Conservation (phyloP, 2,888 invertebrate genomes). For the Gymnocheta viridis region DNA sequence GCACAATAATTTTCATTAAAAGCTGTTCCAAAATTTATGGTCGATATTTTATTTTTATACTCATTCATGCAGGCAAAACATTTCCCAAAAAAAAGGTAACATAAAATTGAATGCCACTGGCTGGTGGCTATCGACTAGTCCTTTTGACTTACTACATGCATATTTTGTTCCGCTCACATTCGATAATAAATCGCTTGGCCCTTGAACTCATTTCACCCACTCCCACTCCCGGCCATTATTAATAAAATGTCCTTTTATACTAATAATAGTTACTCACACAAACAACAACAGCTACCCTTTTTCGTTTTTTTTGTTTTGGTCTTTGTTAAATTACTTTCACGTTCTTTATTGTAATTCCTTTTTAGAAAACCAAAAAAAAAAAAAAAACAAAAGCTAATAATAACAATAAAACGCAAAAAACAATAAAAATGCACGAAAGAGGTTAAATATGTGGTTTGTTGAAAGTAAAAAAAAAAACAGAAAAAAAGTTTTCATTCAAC, state of each 20-base stretch:
- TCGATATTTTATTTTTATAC: constrained; percentile 36
- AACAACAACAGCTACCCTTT: constrained; percentile 45
- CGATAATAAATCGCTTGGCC: constrained; percentile 20
- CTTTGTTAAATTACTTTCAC: constrained; percentile 36
- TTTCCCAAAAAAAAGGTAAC: neutral
- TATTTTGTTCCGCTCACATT: constrained; percentile 14
- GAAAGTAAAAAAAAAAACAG: no score
- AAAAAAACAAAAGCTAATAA: neutral
- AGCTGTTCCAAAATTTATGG: constrained; percentile 19
- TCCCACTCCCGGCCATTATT: neutral
- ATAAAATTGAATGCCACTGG: neutral
- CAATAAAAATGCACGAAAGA: constrained; percentile 28
- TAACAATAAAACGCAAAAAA: constrained; percentile 10
- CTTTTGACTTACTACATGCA: neutral
- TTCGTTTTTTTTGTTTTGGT: constrained; percentile 20
- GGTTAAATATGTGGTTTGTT: constrained; percentile 59
- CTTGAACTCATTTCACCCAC: constrained; percentile 41
- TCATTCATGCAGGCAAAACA: neutral
- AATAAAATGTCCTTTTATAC: constrained; percentile 31
- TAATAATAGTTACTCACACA: constrained; percentile 31
- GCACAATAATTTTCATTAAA: constrained; percentile 64
- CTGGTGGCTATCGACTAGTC: neutral
- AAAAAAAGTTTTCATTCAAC: constrained; percentile 1
- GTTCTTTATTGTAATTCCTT: constrained; percentile 21
- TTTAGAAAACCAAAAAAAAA: neutral